Base-by-base conservation (phyloP, 2,113 vertebrate genomes). In the Columba janthina region DNA sequence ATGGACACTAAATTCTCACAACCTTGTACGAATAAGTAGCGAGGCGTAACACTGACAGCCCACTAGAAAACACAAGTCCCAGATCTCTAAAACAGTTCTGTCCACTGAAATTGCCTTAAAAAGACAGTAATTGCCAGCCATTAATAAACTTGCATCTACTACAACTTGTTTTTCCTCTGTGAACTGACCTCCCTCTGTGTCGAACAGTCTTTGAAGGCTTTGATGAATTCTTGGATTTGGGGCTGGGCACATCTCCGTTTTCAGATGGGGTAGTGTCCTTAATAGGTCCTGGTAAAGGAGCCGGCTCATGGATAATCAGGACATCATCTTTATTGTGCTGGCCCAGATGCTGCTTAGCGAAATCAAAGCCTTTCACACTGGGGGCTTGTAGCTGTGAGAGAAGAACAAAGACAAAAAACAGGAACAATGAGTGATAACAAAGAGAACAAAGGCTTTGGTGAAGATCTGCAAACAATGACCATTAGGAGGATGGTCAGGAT, bases 291-390 rank as follows among this genome's bases (percentile, higher is more conserved):
- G 98, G 98, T 91, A 85, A 98, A 34, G 98, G 98, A 53, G 88
- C 97, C 5, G 98, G 97, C 96, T 99, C 99, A 15, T 99, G 99
- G 89, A 99, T 99, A 84, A 99, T 99, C 97, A 99, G 97, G 78
- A 99, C 97, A 92, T 99, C 99, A 53, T 99, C 99, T 95, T 99
- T 99, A 92, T 97, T 99, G 97, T 99, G 99, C 97, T 99, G 99
- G 50, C 99, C 99, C 97, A 99, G 98, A 96, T 99, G 99, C 90
- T 99, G 99, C 97, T 99, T 99, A 78, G 99, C 99, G 97, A 99
- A 99, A 96, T 99, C 99, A 64, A 99, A 99, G 90, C 99, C 99
- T 97, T 99, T 99, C 94, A 99, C 99, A 4, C 98, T 99, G 88
- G 99, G 99, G 64, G 98, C 98, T 98, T 99, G 99, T 94, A 99